Evolutionary conservation across 1,140 invertebrate species (phyloP).

Genomic region (Globodera ellingtonae): DNA sequence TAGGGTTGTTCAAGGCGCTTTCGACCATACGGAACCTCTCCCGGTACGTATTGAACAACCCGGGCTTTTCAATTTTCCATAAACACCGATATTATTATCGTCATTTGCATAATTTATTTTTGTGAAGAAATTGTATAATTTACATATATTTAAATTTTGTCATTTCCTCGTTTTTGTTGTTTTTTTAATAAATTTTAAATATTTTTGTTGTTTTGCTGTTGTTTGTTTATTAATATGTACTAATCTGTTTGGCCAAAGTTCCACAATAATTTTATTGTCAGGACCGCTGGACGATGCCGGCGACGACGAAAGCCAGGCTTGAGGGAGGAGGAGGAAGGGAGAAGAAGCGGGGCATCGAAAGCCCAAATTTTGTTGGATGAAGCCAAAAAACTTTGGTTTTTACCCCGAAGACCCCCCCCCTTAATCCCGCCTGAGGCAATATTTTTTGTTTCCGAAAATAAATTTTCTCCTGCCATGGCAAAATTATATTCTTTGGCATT

Average conservation of each 20-base stretch:
- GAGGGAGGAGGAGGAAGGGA: slow-evolving; percentile 23
- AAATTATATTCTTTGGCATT: too few relatives aligned
- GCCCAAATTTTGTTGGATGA: slow-evolving; percentile 3
- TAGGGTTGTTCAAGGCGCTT: too few relatives aligned
- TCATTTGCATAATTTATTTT: too few relatives aligned
- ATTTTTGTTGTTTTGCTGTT: neutral
- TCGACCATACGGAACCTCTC: too few relatives aligned
- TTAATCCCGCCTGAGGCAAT: neutral
- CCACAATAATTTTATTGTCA: slow-evolving; percentile 37
- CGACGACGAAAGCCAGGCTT: slow-evolving; percentile 63
- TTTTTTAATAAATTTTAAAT: neutral
- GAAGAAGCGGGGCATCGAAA: slow-evolving; percentile 4
- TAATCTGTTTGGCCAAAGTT: neutral
- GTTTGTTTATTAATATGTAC: slow-evolving; percentile 2
- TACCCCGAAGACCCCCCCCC: too few relatives aligned
- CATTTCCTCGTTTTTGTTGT: neutral
- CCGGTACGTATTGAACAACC: too few relatives aligned
- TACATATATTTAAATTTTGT: neutral
- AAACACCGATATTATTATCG: too few relatives aligned
- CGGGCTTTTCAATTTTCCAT: too few relatives aligned
- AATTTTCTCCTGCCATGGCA: neutral
- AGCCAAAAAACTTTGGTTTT: slow-evolving; percentile 21
- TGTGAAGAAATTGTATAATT: neutral
- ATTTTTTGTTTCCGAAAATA: neutral
- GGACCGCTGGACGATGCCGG: slow-evolving; percentile 61